These are phyloP conservation scores for Thamnaconus septentrionalis DNA, from an alignment of 2,113 vertebrate genomes.

Conservation along the genomic window DNA sequence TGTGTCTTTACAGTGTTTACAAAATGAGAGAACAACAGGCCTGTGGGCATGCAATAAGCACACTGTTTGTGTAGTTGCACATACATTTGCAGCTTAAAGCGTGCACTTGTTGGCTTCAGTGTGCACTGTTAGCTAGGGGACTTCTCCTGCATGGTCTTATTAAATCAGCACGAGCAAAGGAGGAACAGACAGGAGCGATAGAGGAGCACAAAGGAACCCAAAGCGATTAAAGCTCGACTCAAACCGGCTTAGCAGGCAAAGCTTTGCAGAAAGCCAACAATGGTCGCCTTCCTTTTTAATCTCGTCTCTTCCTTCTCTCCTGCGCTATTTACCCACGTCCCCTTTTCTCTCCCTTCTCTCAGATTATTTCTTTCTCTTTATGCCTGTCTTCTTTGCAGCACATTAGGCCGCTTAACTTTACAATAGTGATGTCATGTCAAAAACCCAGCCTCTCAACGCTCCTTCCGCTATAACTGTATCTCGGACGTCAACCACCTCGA, in stretches of 20 bases:
- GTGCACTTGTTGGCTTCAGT: conserved; percentile 36
- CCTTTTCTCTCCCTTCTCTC: conserved; percentile 48
- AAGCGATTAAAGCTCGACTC: conserved; percentile 73
- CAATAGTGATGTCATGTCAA: conserved; percentile 61
- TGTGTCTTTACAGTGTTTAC: background rate
- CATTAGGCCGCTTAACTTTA: conserved; percentile 72
- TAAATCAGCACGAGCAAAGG: conserved; percentile 62
- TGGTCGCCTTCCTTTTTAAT: conserved; percentile 55
- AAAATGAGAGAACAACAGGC: conserved; percentile 1
- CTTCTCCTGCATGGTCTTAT: conserved; percentile 55
- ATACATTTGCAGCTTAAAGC: conserved; percentile 18
- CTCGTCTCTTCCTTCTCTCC: conserved; percentile 28
- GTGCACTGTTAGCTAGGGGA: conserved; percentile 39
- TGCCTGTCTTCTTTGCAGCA: conserved; percentile 56
- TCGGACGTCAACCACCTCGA: conserved; percentile 39
- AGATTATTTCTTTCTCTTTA: conserved; percentile 67
- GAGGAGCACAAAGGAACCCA: conserved; percentile 62
- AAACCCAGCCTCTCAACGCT: conserved; percentile 31
- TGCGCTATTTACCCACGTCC: conserved; percentile 35
- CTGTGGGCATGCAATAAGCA: conserved; percentile 2
- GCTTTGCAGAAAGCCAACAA: conserved; percentile 66
- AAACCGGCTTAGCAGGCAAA: conserved; percentile 68
- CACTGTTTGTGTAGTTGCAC: background rate
- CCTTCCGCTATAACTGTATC: conserved; percentile 49
- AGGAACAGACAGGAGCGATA: conserved; percentile 64